A percentile compares a stretch with the other conserved stretches of the same genome.
phyloP scores from a whole-genome alignment of 2,888 invertebrate genomes.

The Lithosia quadra region DNA sequence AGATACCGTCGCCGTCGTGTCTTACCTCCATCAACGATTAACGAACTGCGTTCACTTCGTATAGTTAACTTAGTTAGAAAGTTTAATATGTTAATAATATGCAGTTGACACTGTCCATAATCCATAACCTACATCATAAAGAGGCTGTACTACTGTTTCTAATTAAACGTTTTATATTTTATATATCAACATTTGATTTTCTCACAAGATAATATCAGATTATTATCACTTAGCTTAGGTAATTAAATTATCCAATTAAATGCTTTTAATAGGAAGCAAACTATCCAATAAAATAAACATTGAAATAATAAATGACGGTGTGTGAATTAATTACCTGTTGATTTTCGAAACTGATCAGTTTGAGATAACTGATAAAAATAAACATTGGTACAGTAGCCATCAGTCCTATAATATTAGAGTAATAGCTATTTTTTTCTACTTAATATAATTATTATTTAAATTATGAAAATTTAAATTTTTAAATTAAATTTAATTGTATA shows the following conservation, averaged over 20 bases:
- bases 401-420: too few species aligned
- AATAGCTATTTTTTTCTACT: too few species aligned
- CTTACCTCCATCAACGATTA: too few species aligned
- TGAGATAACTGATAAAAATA: background rate
- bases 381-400: too few species aligned
- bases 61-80: background rate
- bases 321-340: background rate
- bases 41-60: background rate
- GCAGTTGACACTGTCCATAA: background rate
- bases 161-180: background rate
- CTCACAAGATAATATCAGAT: constrained; percentile 20
- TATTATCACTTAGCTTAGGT: constrained; percentile 5
- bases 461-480: too few species aligned
- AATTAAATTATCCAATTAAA: constrained; percentile 25
- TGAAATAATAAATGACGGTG: constrained; percentile 21
- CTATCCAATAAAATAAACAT: constrained; percentile 27
- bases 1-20: too few species aligned
- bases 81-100: background rate
- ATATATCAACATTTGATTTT: constrained; percentile 14
- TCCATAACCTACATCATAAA: background rate
- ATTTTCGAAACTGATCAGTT: background rate
- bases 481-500: too few species aligned
- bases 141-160: background rate
- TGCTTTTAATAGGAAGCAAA: constrained; percentile 17
- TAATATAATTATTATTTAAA: too few species aligned